These are phyloP conservation scores for Dorcus parallelipipedus DNA, from an alignment of 2,888 invertebrate genomes.

Conservation along the genomic window DNA sequence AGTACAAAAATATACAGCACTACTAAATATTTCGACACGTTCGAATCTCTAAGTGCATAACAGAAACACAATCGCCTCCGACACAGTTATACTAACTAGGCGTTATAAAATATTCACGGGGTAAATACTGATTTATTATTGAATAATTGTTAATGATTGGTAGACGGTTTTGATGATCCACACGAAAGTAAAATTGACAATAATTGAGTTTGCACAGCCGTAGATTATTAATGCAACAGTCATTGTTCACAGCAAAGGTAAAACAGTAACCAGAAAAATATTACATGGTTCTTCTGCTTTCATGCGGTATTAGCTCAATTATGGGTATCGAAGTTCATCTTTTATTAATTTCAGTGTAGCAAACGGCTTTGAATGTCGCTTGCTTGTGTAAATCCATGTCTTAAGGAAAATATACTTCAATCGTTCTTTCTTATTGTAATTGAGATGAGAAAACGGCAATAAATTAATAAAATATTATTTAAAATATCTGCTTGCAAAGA, in stretches of 20 bases:
- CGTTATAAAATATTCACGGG: slow-evolving; percentile 39
- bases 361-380: too few relatives aligned
- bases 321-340: too few relatives aligned
- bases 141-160: slow-evolving; percentile 45
- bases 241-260: background rate
- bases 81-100: slow-evolving; percentile 23
- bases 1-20: too few relatives aligned
- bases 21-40: background rate
- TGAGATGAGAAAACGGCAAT: too few relatives aligned
- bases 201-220: slow-evolving; percentile 44
- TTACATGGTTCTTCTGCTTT: background rate
- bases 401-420: too few relatives aligned
- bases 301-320: too few relatives aligned
- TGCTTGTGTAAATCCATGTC: too few relatives aligned
- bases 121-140: slow-evolving; percentile 47
- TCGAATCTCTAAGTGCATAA: background rate
- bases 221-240: slow-evolving; percentile 27
- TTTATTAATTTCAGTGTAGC: too few relatives aligned
- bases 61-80: slow-evolving; percentile 18
- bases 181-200: slow-evolving; percentile 42
- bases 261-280: slow-evolving; percentile 8
- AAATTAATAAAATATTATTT: too few relatives aligned
- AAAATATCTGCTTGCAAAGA: too few relatives aligned
- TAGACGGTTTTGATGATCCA: slow-evolving; percentile 41
- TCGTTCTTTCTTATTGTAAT: too few relatives aligned